A percentile compares a stretch with the other conserved stretches of the same genome.
Conservation (phyloP, 1,140 invertebrate genomes). For the Lepidurus arcticus region DNA sequence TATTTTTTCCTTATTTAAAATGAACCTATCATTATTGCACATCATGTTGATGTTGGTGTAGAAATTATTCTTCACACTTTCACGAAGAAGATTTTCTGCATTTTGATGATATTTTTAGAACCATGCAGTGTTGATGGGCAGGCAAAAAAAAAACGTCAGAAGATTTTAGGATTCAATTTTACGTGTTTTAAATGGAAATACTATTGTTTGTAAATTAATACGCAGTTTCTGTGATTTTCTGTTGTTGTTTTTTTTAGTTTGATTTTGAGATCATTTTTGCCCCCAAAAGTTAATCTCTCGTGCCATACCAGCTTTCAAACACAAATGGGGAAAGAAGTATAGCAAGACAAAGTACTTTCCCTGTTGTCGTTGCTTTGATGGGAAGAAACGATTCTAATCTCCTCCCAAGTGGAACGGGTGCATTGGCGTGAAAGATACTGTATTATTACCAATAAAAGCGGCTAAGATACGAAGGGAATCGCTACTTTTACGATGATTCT, state of each 20-base stretch:
- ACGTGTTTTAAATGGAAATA: neutral
- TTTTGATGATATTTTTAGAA: neutral
- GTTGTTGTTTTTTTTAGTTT: neutral
- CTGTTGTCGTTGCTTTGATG: neutral
- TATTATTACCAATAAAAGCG: conserved; percentile 20
- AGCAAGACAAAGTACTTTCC: neutral
- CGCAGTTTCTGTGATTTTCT: neutral
- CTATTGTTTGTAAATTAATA: neutral
- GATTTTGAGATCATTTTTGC: neutral
- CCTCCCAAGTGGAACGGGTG: neutral
- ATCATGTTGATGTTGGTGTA: conserved; percentile 6
- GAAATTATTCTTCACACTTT: neutral
- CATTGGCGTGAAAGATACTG: conserved; percentile 10
- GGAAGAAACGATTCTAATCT: neutral
- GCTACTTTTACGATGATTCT: neutral
- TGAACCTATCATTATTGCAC: neutral
- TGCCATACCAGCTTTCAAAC: conserved; percentile 17
- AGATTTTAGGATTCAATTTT: neutral
- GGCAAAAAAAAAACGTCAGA: neutral
- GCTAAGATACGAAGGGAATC: neutral
- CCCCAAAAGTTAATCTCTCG: neutral
- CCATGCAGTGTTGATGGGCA: neutral
- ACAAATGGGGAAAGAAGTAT: neutral
- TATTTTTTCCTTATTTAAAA: neutral
- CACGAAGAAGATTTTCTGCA: neutral